phyloP scores from a whole-genome alignment of 1,140 invertebrate species.

The Pararge aegeria region DNA sequence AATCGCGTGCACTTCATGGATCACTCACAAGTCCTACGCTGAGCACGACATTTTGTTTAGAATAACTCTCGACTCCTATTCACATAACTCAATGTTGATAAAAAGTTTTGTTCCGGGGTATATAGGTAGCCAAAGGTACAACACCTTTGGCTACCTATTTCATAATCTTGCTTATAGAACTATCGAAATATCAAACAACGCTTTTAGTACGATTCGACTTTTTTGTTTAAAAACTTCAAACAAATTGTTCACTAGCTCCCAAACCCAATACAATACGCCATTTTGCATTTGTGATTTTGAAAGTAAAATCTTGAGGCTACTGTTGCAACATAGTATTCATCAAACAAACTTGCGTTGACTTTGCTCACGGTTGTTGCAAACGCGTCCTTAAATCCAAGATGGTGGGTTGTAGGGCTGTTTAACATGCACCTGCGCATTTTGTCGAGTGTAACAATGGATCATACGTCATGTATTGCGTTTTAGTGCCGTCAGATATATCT shows the following conservation, averaged over 20 bases:
- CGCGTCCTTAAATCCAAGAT: not conserved
- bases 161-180: too few species aligned
- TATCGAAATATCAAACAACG: too few species aligned
- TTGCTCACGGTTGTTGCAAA: not conserved
- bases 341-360: not conserved
- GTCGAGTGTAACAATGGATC: not conserved
- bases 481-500: slow-evolving; percentile 4
- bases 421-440: not conserved
- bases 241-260: not conserved
- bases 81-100: too few species aligned
- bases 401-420: not conserved
- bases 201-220: too few species aligned
- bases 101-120: too few species aligned
- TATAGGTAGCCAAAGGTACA: too few species aligned
- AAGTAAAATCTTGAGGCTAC: slow-evolving; percentile 11
- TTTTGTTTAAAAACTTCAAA: not conserved
- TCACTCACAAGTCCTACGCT: too few species aligned
- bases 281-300: slow-evolving; percentile 8
- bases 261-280: slow-evolving; percentile 6
- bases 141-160: too few species aligned
- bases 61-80: too few species aligned
- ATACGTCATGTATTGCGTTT: slow-evolving; percentile 7
- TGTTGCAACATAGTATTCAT: slow-evolving; percentile 7
- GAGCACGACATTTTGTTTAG: too few species aligned
- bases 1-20: too few species aligned